Evolutionary conservation across 2,113 vertebrate genomes (phyloP).

Genomic region (Petromus typicus): DNA sequence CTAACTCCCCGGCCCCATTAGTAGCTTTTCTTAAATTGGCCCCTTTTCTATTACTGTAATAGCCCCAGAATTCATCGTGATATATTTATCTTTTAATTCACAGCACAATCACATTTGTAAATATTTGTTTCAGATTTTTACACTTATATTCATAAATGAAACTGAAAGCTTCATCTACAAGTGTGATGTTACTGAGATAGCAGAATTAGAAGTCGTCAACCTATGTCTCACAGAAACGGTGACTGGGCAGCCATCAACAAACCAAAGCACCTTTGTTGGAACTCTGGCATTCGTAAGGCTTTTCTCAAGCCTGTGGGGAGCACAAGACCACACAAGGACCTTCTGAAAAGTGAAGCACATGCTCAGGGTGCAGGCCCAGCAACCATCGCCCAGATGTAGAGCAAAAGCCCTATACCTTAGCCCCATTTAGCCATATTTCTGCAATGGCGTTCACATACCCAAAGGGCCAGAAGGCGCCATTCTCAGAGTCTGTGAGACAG

Average conservation of each 20-base stretch:
- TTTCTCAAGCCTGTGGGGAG: not conserved
- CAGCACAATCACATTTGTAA: constrained; percentile 17
- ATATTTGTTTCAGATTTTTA: not conserved
- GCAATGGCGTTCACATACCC: not conserved
- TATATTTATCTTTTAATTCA: not conserved
- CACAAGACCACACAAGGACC: not conserved
- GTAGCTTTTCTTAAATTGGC: not conserved
- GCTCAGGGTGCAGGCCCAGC: too few species aligned
- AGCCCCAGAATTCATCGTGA: not conserved
- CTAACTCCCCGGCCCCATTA: not conserved
- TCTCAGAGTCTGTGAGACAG: not conserved
- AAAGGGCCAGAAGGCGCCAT: not conserved
- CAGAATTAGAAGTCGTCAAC: not conserved
- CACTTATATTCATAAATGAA: not conserved
- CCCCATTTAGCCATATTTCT: not conserved
- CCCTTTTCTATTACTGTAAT: not conserved
- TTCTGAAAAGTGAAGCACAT: not conserved
- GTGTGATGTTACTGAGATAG: not conserved
- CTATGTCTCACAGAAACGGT: not conserved
- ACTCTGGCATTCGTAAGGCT: not conserved
- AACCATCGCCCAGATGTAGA: not conserved
- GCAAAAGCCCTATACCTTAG: too few species aligned
- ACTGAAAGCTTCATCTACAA: not conserved
- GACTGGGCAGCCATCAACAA: not conserved
- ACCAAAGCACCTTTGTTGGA: not conserved